A percentile compares a stretch with the other conserved stretches of the same genome.
phyloP scores from a whole-genome alignment of 2,797 vertebrate genomes.

The Petrocephalus schoutedeni region DNA sequence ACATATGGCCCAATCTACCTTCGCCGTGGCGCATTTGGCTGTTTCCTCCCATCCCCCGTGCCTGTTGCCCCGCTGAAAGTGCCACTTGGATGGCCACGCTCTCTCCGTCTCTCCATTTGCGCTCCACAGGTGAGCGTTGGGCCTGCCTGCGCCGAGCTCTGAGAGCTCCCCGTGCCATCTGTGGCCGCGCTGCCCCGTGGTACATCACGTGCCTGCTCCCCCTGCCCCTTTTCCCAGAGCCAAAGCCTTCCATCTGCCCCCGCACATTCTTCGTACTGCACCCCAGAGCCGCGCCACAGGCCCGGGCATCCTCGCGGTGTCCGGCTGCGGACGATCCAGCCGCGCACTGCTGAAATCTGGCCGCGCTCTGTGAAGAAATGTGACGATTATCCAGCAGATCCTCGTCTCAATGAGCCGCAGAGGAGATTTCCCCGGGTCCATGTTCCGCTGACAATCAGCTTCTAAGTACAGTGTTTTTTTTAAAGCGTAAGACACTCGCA shows the following conservation, averaged over 20 bases:
- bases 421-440: not conserved
- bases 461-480: not conserved
- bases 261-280: not conserved
- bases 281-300: not conserved
- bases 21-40: not conserved
- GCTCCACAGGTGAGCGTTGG: constrained; percentile 54
- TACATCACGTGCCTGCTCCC: constrained; percentile 21
- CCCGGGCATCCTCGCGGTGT: not conserved
- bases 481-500: not conserved
- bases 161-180: constrained; percentile 58
- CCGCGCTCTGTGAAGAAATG: not conserved
- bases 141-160: constrained; percentile 36
- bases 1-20: constrained; percentile 3
- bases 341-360: not conserved
- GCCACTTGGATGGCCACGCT: constrained; percentile 7
- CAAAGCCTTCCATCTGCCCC: constrained; percentile 17
- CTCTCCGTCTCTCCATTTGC: constrained; percentile 37
- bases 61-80: constrained; percentile 1
- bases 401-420: not conserved
- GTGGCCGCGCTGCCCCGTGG: constrained; percentile 40
- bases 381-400: not conserved
- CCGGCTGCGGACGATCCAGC: not conserved
- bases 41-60: not conserved
- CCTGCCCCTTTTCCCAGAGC: constrained; percentile 2
- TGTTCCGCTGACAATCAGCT: not conserved